phyloP scores from a whole-genome alignment of 2,797 vertebrate genomes.

The Anabacerthia variegaticeps region DNA sequence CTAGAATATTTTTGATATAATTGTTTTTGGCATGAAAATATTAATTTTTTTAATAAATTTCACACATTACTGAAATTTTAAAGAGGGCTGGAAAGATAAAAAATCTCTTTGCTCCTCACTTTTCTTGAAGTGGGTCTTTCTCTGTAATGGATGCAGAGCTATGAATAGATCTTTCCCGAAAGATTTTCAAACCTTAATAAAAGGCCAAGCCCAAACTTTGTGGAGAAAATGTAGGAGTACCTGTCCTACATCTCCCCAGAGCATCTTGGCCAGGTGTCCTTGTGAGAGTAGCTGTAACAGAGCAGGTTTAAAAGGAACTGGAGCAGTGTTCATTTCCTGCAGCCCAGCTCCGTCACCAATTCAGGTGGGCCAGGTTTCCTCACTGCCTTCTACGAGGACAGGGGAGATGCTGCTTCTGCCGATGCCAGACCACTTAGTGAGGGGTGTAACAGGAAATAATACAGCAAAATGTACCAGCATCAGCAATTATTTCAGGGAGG shows the following conservation, averaged over 20 bases:
- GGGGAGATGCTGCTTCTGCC: background rate
- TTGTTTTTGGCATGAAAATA: background rate
- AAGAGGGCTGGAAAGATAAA: background rate
- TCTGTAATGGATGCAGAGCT: background rate
- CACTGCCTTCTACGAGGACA: background rate
- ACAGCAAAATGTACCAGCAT: background rate
- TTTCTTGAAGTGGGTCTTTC: background rate
- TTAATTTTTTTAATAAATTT: background rate
- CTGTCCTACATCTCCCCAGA: background rate
- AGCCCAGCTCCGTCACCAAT: background rate
- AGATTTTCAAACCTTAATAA: background rate
- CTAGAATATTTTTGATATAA: background rate
- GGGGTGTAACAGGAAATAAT: background rate
- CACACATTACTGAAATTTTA: background rate
- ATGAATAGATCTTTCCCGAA: background rate
- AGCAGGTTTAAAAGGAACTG: background rate
- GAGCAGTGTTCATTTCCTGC: background rate
- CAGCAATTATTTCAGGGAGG: background rate
- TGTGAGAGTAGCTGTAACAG: background rate
- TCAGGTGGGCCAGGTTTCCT: background rate
- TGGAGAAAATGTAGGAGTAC: background rate
- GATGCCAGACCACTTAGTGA: background rate
- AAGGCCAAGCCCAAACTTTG: fast-evolving
- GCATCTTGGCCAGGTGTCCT: background rate
- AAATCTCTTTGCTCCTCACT: background rate